A percentile compares a stretch with the other conserved stretches of the same genome.
Evolutionary conservation across 2,888 invertebrate species (phyloP).

Genomic region (Rhorus exstirpatorius): DNA sequence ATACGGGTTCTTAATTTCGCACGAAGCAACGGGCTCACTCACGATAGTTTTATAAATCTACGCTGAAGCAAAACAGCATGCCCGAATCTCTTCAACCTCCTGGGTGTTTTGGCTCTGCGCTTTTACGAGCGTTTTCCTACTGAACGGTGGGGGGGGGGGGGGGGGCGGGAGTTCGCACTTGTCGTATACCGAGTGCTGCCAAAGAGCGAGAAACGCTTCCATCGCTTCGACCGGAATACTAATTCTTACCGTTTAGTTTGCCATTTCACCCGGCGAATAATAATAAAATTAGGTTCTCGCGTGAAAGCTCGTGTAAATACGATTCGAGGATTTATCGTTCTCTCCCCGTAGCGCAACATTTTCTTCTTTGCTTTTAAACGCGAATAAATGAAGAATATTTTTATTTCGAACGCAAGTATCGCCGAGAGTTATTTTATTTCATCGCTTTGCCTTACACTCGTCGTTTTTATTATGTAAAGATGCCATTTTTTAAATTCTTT

Average conservation of each 20-base stretch:
- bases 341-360: neutral
- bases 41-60: slow-evolving; percentile 83
- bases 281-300: slow-evolving; percentile 42
- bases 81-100: slow-evolving; percentile 50
- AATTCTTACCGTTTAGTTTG: slow-evolving; percentile 70
- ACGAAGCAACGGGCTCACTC: slow-evolving; percentile 59
- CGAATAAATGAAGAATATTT: too few species aligned
- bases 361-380: neutral
- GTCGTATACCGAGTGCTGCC: slow-evolving; percentile 67
- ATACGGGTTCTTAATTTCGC: slow-evolving; percentile 85
- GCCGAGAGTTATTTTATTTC: too few species aligned
- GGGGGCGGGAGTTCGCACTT: too few species aligned
- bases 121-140: slow-evolving; percentile 33
- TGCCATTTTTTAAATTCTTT: too few species aligned
- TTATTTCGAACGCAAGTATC: too few species aligned
- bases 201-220: slow-evolving; percentile 79
- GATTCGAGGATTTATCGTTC: slow-evolving; percentile 34
- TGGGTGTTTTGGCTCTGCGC: slow-evolving; percentile 9
- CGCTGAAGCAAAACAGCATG: slow-evolving; percentile 40
- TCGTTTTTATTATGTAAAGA: too few species aligned
- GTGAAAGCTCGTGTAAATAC: slow-evolving; percentile 16
- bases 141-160: too few species aligned
- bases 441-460: too few species aligned
- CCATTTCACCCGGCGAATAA: slow-evolving; percentile 68
- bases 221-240: slow-evolving; percentile 77